phyloP scores from a whole-genome alignment of 2,888 invertebrate genomes.

The Cantharis rustica region DNA sequence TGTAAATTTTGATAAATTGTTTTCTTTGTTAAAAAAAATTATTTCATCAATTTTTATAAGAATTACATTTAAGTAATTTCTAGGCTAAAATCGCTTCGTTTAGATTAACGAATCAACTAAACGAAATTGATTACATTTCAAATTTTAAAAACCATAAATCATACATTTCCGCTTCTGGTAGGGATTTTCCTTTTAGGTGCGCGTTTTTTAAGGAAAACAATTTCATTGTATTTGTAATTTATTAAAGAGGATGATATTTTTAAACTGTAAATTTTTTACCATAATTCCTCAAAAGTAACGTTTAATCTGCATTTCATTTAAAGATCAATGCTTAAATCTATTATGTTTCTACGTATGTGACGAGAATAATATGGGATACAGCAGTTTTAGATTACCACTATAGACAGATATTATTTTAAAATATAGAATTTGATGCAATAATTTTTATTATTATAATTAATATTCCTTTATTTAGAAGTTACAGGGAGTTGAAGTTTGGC shows the following conservation, averaged over 20 bases:
- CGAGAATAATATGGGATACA: no score
- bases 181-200: neutral
- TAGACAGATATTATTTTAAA: no score
- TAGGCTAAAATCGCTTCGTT: neutral
- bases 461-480: no score
- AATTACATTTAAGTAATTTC: neutral
- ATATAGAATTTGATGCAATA: no score
- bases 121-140: neutral
- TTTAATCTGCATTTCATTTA: neutral
- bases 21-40: neutral
- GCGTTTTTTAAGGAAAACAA: neutral
- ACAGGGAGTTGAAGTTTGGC: no score
- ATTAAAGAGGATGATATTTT: neutral
- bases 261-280: neutral
- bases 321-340: no score
- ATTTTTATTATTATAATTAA: no score
- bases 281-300: neutral
- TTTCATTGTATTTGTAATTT: neutral
- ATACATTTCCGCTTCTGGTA: neutral
- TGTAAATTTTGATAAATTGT: neutral
- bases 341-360: no score
- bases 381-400: no score
- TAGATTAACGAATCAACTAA: neutral
- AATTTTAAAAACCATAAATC: neutral
- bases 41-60: neutral